Evolutionary conservation across 2,113 vertebrate genomes (phyloP).

Genomic region (Atherinomorus stipes): DNA sequence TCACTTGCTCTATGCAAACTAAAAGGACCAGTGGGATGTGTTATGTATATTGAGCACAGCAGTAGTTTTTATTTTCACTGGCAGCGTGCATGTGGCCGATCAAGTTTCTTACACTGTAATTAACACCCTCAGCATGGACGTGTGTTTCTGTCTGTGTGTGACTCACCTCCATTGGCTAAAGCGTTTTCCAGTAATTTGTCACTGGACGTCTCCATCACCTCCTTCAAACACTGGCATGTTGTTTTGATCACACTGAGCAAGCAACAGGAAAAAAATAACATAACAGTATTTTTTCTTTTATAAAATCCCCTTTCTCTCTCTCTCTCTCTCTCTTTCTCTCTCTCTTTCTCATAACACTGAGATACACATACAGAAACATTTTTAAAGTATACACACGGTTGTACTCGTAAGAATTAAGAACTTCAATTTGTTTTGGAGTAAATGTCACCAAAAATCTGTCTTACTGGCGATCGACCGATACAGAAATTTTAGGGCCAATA

Average conservation of each 20-base stretch:
- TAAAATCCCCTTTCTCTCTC: too few species aligned
- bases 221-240: slow-evolving; percentile 89
- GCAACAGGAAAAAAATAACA: slow-evolving; percentile 6
- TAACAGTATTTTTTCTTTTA: background rate
- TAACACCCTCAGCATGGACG: background rate
- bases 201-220: slow-evolving; percentile 91
- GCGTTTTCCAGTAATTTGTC: slow-evolving; percentile 91
- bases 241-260: slow-evolving; percentile 88
- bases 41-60: background rate
- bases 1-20: background rate
- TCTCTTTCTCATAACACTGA: too few species aligned
- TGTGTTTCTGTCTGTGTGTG: slow-evolving; percentile 23
- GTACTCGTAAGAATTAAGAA: too few species aligned
- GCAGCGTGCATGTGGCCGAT: slow-evolving; percentile 12
- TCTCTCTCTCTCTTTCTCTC: too few species aligned
- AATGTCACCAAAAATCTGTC: too few species aligned
- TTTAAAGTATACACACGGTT: too few species aligned
- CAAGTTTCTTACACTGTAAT: slow-evolving; percentile 49
- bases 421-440: too few species aligned
- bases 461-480: too few species aligned
- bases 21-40: background rate
- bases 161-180: slow-evolving; percentile 91
- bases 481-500: too few species aligned
- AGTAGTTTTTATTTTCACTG: slow-evolving; percentile 20
- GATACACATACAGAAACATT: too few species aligned